Percentiles rank a stretch among this genome's conserved stretches.
phyloP scores from a whole-genome alignment of 2,113 vertebrate species.

The Gavia stellata region DNA sequence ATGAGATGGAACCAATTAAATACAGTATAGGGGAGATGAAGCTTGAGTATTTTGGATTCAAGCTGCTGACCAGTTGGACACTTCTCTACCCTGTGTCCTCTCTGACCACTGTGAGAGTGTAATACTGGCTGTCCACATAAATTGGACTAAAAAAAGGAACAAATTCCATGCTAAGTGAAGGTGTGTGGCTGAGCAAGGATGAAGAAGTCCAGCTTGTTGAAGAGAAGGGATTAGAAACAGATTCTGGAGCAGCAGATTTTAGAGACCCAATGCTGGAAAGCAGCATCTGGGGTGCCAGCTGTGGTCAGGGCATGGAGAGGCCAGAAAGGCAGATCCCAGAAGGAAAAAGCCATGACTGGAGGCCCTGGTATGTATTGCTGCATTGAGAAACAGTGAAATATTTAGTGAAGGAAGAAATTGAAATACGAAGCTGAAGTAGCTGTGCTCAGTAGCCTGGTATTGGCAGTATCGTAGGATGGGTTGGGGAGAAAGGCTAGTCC shows the following conservation, averaged over 20 bases:
- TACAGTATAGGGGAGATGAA: background rate
- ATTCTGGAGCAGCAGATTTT: background rate
- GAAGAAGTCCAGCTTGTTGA: background rate
- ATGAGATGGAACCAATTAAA: background rate
- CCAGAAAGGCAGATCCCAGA: background rate
- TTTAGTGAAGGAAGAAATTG: background rate
- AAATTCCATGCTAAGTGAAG: background rate
- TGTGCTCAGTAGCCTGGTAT: background rate
- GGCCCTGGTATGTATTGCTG: background rate
- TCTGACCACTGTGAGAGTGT: background rate
- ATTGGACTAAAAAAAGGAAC: background rate
- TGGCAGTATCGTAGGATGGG: background rate
- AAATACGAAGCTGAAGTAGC: background rate
- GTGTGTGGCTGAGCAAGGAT: background rate
- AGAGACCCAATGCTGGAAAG: background rate
- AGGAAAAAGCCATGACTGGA: background rate
- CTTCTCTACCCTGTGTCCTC: background rate
- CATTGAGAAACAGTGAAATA: background rate
- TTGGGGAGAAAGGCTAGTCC: background rate
- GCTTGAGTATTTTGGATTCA: background rate
- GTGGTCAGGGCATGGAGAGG: background rate
- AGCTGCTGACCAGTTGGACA: background rate
- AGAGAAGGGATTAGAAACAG: background rate
- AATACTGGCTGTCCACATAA: background rate
- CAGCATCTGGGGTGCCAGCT: background rate